A percentile compares a stretch with the other conserved stretches of the same genome.
Evolutionary conservation across 2,888 invertebrate genomes (phyloP).

Genomic region (Griposia aprilina): DNA sequence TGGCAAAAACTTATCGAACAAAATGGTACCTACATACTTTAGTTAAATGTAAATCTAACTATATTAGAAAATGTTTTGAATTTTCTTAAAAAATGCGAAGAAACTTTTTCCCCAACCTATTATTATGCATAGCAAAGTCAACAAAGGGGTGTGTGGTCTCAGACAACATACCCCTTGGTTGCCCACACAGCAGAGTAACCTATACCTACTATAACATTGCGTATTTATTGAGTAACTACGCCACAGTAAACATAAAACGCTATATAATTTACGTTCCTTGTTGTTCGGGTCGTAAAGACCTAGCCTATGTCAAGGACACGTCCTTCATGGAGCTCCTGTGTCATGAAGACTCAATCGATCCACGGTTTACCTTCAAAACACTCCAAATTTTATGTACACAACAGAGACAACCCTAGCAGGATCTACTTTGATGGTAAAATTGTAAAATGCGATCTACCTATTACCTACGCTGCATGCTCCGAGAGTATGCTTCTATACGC

Average conservation of each 20-base stretch:
- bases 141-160: constrained; percentile 48
- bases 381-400: constrained; percentile 35
- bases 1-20: no score
- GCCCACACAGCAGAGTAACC: constrained; percentile 9
- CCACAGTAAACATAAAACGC: constrained; percentile 45
- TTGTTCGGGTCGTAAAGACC: constrained; percentile 54
- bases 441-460: neutral
- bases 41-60: no score
- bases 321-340: constrained; percentile 68
- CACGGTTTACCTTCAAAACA: constrained; percentile 56
- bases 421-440: constrained; percentile 4
- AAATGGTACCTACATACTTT: no score
- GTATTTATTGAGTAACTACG: constrained; percentile 55
- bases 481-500: neutral
- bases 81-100: no score
- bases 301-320: constrained; percentile 64
- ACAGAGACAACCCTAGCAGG: neutral
- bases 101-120: no score
- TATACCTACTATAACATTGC: constrained; percentile 22
- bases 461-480: neutral
- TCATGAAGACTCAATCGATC: constrained; percentile 68
- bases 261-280: constrained; percentile 54
- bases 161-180: no score
- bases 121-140: constrained; percentile 35
- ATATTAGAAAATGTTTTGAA: no score